Evolutionary conservation across 2,113 vertebrate species (phyloP).

Genomic region (Myotis davidii): DNA sequence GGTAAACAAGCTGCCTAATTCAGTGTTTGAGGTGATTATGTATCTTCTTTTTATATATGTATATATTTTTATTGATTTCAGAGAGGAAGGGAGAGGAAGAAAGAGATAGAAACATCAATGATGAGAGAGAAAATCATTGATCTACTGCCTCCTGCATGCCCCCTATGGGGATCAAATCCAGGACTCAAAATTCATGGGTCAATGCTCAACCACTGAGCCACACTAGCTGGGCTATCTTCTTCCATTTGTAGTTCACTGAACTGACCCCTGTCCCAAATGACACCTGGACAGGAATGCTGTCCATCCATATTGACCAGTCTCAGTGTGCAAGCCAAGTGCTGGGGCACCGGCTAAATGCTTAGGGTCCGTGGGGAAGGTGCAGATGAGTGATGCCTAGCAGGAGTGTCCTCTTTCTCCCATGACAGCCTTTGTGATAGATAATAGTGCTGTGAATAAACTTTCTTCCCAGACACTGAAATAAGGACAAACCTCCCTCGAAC

Average conservation of each 20-base stretch:
- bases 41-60: background rate
- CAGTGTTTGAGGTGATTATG: conserved; percentile 57
- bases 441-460: background rate
- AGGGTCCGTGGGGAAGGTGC: background rate
- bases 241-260: conserved; percentile 17
- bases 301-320: background rate
- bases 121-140: too few species aligned
- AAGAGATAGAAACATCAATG: too few species aligned
- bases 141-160: too few species aligned
- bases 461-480: background rate
- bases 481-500: background rate
- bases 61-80: too few species aligned
- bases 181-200: too few species aligned
- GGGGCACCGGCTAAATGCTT: background rate
- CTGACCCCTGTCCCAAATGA: background rate
- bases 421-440: background rate
- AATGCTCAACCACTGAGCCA: too few species aligned
- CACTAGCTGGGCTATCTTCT: background rate
- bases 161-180: too few species aligned
- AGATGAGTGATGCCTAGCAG: background rate
- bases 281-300: background rate
- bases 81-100: too few species aligned
- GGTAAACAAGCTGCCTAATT: conserved; percentile 59
- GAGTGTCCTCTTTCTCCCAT: background rate
- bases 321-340: background rate